Evolutionary conservation across 2,113 vertebrate genomes (phyloP), one percentile per base, ranked within the genome.

Genomic region (Engystomops pustulosus): DNA sequence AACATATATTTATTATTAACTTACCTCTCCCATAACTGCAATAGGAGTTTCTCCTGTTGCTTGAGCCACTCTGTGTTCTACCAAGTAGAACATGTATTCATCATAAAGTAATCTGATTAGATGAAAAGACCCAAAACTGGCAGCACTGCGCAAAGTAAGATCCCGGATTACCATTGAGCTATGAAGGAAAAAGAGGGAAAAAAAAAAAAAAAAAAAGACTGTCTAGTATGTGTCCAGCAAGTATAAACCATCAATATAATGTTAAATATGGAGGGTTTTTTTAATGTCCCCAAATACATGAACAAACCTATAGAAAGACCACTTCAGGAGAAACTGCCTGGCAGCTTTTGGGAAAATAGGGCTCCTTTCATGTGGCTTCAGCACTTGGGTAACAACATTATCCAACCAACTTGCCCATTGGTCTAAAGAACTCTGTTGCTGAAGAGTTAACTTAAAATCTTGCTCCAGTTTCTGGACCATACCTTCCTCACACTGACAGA

Each of bases 131-230:
- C 98, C 98, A 0, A 99, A 99, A 86, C 97, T 99, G 88, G 98
- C 98, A 0, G 98, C 98, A 0, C 97, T 99, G 86, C 98, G 96
- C 88, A 99, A 90, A 47, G 98, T 99, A 83, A 99, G 94, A 91
- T 99, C 98, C 1, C 98, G 92, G 90, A 99, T 99, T 91, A 99
- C 98, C 98, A 99, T 99, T 86, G 98, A 99, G 91, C 98, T 99
- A 90, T 14, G 2, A 27, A 10, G 30, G 55, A 41, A 25, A 69
- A 8, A 45, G 14, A 45, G 10, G 12, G 14, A 45, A 45, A 2
- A 45, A 45, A 45, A 5, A 41, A 6, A 45, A 0, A 45, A 45
- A 45, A 45, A 6, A 45, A 45, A 12, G 7, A 11, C 44, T 45
- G 14, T 2, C 6, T 12, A 45, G 11, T 45, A 12, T 11, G 6